Percentiles rank a stretch among this genome's conserved stretches.
phyloP scores from a whole-genome alignment of 2,888 invertebrate genomes.

The Dryocosmus kuriphilus region DNA sequence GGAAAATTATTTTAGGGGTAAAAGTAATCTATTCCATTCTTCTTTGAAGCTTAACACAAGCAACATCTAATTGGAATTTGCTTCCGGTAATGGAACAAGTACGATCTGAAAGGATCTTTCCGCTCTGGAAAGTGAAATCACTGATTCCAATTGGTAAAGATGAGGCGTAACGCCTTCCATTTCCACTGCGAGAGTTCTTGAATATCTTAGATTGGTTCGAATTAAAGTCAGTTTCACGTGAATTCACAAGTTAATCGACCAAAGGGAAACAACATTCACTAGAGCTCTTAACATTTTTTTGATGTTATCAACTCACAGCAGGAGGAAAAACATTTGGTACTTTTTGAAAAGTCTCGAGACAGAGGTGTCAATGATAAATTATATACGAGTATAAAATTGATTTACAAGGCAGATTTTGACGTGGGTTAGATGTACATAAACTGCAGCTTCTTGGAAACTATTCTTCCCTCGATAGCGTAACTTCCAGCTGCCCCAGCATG shows the following conservation, averaged over 20 bases:
- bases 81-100: slow-evolving; percentile 1
- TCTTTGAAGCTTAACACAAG: neutral
- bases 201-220: slow-evolving; percentile 16
- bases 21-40: too few species aligned
- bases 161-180: slow-evolving; percentile 22
- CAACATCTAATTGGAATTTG: slow-evolving; percentile 10
- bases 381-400: neutral
- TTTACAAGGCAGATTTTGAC: slow-evolving; percentile 31
- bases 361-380: neutral
- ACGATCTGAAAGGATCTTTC: neutral
- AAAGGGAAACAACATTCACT: neutral
- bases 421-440: slow-evolving; percentile 11
- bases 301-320: too few species aligned
- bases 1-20: too few species aligned
- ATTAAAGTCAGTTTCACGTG: slow-evolving; percentile 25
- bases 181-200: slow-evolving; percentile 11
- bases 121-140: neutral
- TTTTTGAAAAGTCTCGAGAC: neutral
- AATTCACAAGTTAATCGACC: neutral
- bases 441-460: neutral
- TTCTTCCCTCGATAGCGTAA: slow-evolving; percentile 5
- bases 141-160: slow-evolving; percentile 35
- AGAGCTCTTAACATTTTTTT: neutral
- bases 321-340: neutral
- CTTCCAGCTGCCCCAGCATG: slow-evolving; percentile 21